Evolutionary conservation across 2,113 vertebrate species (phyloP), one percentile per base, ranked within the genome.

Genomic region (Podarcis cretensis): DNA sequence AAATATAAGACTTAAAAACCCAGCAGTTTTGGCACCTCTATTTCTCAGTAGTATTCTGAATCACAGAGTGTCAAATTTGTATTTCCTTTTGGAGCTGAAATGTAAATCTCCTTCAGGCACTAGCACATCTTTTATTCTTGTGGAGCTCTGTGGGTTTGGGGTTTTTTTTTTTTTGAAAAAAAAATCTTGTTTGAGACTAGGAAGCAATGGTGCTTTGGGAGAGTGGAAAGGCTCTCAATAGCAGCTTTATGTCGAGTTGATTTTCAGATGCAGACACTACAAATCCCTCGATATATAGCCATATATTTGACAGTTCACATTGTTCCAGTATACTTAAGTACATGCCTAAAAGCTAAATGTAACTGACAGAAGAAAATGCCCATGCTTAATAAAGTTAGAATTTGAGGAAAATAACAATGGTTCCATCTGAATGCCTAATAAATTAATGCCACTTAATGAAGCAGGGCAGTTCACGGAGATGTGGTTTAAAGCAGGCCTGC

Each of bases 401-500:
- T 89, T 59, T 23, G 0, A 95, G 92, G 93, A 96, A 97, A 95
- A 93, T 71, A 91, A 87, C 91, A 90, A 20, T 91, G 93, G 89
- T 93, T 95, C 95, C 91, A 88, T 96, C 96, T 96, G 93, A 95
- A 97, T 96, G 96, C 95, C 95, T 97, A 71, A 96, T 95, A 97
- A 98, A 97, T 97, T 96, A 97, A 96, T 95, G 92, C 88, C 91
- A 63, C 95, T 95, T 97, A 96, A 95, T 94, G 93, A 96, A 95
- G 95, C 40, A 35, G 73, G 5, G 6, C 7, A 97, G 96, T 74
- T 79, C 3, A 94, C 84, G 81, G 92, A 93, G 90, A 96, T 97
- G 88, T 91, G 81, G 71, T 79, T 18, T 27, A 84, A 88, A 90
- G 68, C 77, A 75, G 83, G 10, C 87, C 73, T 83, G 37, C 90